Evolutionary conservation across 2,113 vertebrate genomes (phyloP).

Genomic region (Tenebrosternarchus preto): DNA sequence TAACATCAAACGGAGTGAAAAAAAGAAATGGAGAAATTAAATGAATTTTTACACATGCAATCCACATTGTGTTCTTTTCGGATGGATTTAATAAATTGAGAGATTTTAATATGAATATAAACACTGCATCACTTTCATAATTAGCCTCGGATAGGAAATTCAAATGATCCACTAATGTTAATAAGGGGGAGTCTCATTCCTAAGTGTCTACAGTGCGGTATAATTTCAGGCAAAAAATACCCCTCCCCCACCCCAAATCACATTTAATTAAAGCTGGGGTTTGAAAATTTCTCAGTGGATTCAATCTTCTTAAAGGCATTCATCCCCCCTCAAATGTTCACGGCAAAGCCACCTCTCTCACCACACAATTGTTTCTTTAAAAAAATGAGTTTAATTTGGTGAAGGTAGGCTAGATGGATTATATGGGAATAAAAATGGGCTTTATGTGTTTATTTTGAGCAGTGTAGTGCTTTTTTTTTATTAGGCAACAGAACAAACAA

Average conservation of each 20-base stretch:
- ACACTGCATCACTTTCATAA: slow-evolving; percentile 47
- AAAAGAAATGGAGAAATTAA: slow-evolving; percentile 31
- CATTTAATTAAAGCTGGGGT: slow-evolving; percentile 50
- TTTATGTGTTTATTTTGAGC: neutral
- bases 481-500: neutral
- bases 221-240: slow-evolving; percentile 29
- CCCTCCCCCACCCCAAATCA: neutral
- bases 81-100: slow-evolving; percentile 43
- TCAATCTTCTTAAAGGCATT: slow-evolving; percentile 35
- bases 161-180: slow-evolving; percentile 50
- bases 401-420: neutral
- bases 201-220: slow-evolving; percentile 33
- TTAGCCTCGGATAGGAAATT: slow-evolving; percentile 48
- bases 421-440: neutral
- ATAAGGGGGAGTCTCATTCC: slow-evolving; percentile 43
- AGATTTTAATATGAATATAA: slow-evolving; percentile 46
- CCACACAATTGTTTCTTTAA: neutral
- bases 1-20: slow-evolving; percentile 51
- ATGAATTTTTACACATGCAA: slow-evolving; percentile 42
- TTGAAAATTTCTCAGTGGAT: slow-evolving; percentile 38
- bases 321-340: slow-evolving; percentile 17
- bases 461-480: neutral
- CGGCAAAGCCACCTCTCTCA: slow-evolving; percentile 12
- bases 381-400: neutral
- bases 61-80: slow-evolving; percentile 48